These are phyloP conservation scores for Cryptoleucopteryx plumbea DNA, from an alignment of 2,113 vertebrate species.

Conservation along the genomic window DNA sequence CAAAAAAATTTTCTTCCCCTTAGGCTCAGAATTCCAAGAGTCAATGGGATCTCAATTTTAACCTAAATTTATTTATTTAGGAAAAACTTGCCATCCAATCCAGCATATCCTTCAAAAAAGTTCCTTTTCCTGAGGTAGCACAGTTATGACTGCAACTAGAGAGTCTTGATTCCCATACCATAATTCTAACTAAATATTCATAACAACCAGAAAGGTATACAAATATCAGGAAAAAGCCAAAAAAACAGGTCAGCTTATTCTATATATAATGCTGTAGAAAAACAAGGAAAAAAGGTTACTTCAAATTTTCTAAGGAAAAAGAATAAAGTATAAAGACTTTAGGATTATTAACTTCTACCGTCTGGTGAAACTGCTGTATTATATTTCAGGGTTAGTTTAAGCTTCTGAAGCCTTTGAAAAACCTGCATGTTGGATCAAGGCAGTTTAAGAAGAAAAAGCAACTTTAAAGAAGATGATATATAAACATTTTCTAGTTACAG, in stretches of 20 bases:
- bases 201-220: background rate
- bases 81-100: background rate
- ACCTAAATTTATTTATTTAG: background rate
- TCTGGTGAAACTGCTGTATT: background rate
- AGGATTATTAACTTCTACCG: background rate
- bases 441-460: background rate
- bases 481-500: background rate
- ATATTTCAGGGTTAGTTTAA: background rate
- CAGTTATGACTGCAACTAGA: background rate
- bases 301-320: background rate
- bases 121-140: background rate
- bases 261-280: background rate
- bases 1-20: background rate
- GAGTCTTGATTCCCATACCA: background rate
- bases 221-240: background rate
- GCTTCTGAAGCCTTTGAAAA: background rate
- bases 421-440: background rate
- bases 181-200: background rate
- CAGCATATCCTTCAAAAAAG: background rate
- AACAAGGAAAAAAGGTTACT: background rate
- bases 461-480: background rate
- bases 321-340: background rate
- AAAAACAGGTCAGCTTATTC: background rate
- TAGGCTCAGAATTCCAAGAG: background rate
- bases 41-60: background rate